phyloP scores from a whole-genome alignment of 2,797 vertebrate genomes.

The Propithecus perrieri region DNA sequence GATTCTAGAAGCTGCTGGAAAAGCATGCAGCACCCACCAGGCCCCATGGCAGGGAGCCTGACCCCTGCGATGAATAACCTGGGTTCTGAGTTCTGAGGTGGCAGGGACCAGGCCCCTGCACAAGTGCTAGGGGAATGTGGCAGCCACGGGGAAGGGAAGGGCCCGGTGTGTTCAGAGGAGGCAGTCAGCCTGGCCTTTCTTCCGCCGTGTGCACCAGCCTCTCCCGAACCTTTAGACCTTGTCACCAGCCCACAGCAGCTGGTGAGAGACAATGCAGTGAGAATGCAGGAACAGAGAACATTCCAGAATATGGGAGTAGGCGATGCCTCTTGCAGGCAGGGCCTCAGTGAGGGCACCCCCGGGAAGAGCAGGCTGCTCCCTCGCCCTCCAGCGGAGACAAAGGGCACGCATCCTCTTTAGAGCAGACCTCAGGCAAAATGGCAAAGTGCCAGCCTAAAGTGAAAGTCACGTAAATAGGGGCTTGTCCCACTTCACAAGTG shows the following conservation, averaged over 20 bases:
- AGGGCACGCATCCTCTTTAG: background rate
- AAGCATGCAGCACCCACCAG: background rate
- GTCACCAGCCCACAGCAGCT: background rate
- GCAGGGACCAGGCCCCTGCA: background rate
- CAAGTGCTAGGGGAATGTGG: background rate
- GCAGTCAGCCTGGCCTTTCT: background rate
- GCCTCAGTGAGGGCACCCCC: background rate
- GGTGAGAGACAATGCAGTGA: background rate
- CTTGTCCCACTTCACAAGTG: background rate
- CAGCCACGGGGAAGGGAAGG: too few species aligned
- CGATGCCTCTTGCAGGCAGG: background rate
- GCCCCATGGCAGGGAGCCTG: fast-evolving
- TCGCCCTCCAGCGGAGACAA: background rate
- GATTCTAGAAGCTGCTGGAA: background rate
- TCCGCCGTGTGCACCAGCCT: fast-evolving
- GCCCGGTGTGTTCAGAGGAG: background rate
- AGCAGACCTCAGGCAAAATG: background rate
- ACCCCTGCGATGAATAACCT: background rate
- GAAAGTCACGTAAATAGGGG: background rate
- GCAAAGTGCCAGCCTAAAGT: background rate
- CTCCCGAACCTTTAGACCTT: background rate
- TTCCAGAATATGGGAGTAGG: too few species aligned
- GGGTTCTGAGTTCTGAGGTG: background rate
- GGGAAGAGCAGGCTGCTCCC: too few species aligned
- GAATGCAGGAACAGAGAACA: background rate